Base-by-base conservation (phyloP, 2,113 vertebrate genomes). In the Notarius lentiginosus region DNA sequence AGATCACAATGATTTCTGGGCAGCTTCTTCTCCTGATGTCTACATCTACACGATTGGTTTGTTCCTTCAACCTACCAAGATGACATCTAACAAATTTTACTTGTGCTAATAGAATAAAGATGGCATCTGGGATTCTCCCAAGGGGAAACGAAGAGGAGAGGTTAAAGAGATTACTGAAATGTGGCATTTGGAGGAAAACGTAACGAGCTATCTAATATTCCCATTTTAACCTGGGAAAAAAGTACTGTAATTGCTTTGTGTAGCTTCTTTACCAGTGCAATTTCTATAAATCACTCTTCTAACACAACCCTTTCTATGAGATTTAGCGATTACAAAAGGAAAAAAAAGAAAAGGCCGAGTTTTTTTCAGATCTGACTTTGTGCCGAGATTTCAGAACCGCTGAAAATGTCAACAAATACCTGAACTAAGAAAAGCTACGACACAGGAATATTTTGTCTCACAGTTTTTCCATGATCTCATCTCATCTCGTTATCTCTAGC, bases 91-190 rank as follows among this genome's bases (percentile, higher is more conserved):
- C 5, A n/a, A 51, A 75, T 1, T 14, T 75, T 47, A 18, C 17
- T 72, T 75, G 47, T 51, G 72, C 47, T 75, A 75, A 75, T 24
- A 75, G 72, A 75, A 20, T 75, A 75, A 75, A 75, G 72, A 24
- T 24, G 9, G 10, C 72, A 12, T 51, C 72, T 75, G 72, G 47
- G 72, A 49, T 51, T 24, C 20, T 75, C 72, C 72, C 72, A 24
- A 51, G 20, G 12, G 47, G 41, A 75, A 75, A 51, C 2, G 1
- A 27, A 5, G 20, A 51, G 47, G 22, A 24, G 9, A 51, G n/a
- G 73, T 76, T 76, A 76, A 76, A 76, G 51, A 12, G 41, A 51
- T 75, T 75, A 24, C 9, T 75, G 2, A 73, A 73, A 73, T 11
- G 18, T 34, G 66, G 34, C 34, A 68, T 27, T 68, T 12, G 27